Evolutionary conservation across 2,113 vertebrate genomes (phyloP).

Genomic region (Hepsetus odoe): DNA sequence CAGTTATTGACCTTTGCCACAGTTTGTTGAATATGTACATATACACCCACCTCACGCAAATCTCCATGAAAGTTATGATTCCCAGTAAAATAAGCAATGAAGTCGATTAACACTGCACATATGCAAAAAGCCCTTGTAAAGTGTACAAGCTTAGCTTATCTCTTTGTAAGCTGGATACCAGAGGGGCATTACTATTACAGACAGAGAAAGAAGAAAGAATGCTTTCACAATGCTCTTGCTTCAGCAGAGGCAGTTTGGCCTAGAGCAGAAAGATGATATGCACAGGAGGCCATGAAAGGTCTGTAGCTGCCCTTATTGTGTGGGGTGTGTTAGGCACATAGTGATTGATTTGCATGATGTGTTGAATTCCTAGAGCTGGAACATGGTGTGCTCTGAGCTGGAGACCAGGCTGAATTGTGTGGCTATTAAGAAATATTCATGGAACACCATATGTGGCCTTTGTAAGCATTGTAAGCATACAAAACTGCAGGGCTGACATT

Average conservation of each 20-base stretch:
- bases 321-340: slow-evolving; percentile 43
- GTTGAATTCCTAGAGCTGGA: slow-evolving; percentile 49
- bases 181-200: slow-evolving; percentile 42
- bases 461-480: background rate
- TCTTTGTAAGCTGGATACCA: slow-evolving; percentile 45
- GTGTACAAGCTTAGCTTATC: slow-evolving; percentile 38
- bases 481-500: slow-evolving; percentile 13
- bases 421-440: slow-evolving; percentile 44
- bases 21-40: slow-evolving; percentile 51
- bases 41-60: slow-evolving; percentile 37
- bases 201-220: slow-evolving; percentile 29
- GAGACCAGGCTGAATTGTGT: slow-evolving; percentile 31
- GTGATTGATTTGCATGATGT: slow-evolving; percentile 58
- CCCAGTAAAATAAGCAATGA: slow-evolving; percentile 38
- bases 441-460: slow-evolving; percentile 25
- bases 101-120: slow-evolving; percentile 41
- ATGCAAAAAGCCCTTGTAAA: slow-evolving; percentile 40
- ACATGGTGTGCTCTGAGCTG: slow-evolving; percentile 46
- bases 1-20: slow-evolving; percentile 49
- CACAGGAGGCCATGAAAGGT: slow-evolving; percentile 56
- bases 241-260: slow-evolving; percentile 52
- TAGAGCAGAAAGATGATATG: slow-evolving; percentile 52
- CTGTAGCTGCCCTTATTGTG: slow-evolving; percentile 41
- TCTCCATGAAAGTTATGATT: slow-evolving; percentile 39
- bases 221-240: slow-evolving; percentile 44